Conservation (phyloP, 2,797 vertebrate species). For the Melopsittacus undulatus region DNA sequence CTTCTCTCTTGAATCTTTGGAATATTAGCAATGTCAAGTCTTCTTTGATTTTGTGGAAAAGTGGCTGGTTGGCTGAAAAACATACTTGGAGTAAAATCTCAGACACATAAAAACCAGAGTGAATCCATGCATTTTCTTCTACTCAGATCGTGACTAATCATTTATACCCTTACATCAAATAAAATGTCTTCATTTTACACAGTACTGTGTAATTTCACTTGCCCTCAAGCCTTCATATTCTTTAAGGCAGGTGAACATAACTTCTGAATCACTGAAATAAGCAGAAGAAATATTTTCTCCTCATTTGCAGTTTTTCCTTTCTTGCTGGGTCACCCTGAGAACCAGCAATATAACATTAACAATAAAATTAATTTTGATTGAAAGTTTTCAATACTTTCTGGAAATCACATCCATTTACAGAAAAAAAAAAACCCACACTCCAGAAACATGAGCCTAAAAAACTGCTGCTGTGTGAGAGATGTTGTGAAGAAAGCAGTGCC, state of each 20-base stretch:
- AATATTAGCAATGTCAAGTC: neutral
- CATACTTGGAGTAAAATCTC: neutral
- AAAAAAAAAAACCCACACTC: neutral
- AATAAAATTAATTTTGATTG: neutral
- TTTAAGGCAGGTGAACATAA: neutral
- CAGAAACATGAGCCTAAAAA: neutral
- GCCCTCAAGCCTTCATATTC: neutral
- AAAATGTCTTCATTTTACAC: slow-evolving; percentile 7
- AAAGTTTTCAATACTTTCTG: neutral
- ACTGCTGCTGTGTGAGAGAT: neutral
- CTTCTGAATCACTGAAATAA: neutral
- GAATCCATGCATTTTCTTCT: slow-evolving; percentile 19
- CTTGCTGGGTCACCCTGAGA: neutral
- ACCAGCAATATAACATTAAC: neutral
- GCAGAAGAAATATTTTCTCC: neutral
- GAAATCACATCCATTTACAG: neutral
- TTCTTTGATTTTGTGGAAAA: neutral
- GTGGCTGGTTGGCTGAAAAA: neutral
- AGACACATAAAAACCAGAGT: neutral
- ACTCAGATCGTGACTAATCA: slow-evolving; percentile 30
- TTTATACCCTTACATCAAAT: slow-evolving; percentile 30
- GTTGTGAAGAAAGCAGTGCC: neutral
- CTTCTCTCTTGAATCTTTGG: neutral
- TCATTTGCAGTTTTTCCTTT: neutral
- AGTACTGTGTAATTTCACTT: neutral